These are phyloP conservation scores for Notarius lentiginosus DNA, from an alignment of 2,113 vertebrate genomes.

Conservation along the genomic window DNA sequence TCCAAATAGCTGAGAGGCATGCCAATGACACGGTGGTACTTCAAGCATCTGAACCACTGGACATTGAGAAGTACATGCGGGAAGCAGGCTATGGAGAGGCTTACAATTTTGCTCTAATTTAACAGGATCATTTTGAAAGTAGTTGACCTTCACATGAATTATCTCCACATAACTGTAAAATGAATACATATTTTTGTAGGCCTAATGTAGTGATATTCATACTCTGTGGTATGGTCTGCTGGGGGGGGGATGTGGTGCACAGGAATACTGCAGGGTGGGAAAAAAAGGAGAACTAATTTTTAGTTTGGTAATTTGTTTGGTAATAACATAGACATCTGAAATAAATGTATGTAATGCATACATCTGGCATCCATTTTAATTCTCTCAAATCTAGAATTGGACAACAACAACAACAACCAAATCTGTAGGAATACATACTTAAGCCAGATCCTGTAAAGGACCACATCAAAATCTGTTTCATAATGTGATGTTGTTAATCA, in stretches of 20 bases:
- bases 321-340: too few relatives aligned
- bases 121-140: slow-evolving; percentile 45
- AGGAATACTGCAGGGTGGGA: neutral
- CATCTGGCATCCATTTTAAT: too few relatives aligned
- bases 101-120: slow-evolving; percentile 62
- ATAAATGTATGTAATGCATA: too few relatives aligned
- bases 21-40: slow-evolving; percentile 76
- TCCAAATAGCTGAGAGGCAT: slow-evolving; percentile 66
- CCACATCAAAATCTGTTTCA: too few relatives aligned
- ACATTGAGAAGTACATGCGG: slow-evolving; percentile 66
- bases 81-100: slow-evolving; percentile 69
- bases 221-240: neutral
- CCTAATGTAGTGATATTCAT: neutral
- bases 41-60: slow-evolving; percentile 71
- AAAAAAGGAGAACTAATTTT: neutral
- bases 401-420: too few relatives aligned
- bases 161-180: neutral
- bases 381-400: too few relatives aligned
- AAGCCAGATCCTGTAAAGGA: too few relatives aligned
- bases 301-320: too few relatives aligned
- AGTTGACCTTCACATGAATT: neutral
- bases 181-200: neutral
- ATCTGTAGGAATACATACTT: too few relatives aligned
- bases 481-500: too few relatives aligned
- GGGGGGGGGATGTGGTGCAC: neutral